phyloP scores from a whole-genome alignment of 92 coral and sea anemone species.

The Porites divaricata region DNA sequence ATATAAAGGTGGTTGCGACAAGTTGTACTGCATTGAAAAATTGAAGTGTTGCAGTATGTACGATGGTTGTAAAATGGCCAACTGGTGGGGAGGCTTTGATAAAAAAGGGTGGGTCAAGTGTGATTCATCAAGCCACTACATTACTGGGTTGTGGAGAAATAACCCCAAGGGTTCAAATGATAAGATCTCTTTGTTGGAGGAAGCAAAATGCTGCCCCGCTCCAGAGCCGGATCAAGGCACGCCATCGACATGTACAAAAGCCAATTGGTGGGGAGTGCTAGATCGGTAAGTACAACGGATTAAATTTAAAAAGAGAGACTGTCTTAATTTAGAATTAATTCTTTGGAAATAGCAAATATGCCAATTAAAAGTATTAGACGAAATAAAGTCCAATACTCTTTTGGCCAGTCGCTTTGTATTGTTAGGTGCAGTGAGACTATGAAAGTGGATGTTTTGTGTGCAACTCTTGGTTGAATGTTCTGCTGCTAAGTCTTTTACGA shows the following conservation, averaged over 20 bases:
- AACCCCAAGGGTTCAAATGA: constrained; percentile 24
- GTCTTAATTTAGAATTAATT: too few relatives aligned
- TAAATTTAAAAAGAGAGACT: too few relatives aligned
- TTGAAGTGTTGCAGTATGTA: constrained; percentile 67
- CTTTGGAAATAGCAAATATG: too few relatives aligned
- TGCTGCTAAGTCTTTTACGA: too few relatives aligned
- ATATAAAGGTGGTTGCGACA: constrained; percentile 64
- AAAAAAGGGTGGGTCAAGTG: constrained; percentile 56
- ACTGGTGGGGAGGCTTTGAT: constrained; percentile 65
- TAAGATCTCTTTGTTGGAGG: constrained; percentile 36
- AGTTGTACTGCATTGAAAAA: constrained; percentile 59
- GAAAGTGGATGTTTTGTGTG: too few relatives aligned
- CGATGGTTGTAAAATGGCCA: constrained; percentile 25
- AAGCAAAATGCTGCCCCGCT: constrained; percentile 66
- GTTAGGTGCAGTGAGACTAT: too few relatives aligned
- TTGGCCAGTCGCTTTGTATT: too few relatives aligned
- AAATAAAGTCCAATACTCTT: too few relatives aligned
- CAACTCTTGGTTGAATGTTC: too few relatives aligned
- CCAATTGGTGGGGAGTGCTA: constrained; percentile 58
- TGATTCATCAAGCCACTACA: constrained; percentile 38
- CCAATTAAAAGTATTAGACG: too few relatives aligned
- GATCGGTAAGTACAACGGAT: constrained; percentile 41
- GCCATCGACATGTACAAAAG: constrained; percentile 50
- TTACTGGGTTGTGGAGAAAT: constrained; percentile 62
- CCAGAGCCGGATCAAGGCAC: constrained; percentile 47